Conservation (phyloP, 2,797 vertebrate genomes). For the Cirrhinus mrigala region DNA sequence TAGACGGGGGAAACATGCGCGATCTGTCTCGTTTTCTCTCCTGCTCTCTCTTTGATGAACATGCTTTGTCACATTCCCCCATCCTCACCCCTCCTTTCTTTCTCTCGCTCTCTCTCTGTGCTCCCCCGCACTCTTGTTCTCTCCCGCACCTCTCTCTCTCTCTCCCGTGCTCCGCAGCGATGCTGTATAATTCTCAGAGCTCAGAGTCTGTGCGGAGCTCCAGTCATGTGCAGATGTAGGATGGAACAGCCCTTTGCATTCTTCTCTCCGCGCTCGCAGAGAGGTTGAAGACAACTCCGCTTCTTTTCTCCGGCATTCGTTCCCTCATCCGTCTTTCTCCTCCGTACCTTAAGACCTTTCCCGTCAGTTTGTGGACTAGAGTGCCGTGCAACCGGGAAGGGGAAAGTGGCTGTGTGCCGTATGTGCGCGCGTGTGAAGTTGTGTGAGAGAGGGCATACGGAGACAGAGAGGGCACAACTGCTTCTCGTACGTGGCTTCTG, state of each 20-base stretch:
- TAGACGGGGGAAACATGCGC: constrained; percentile 27
- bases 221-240: constrained; percentile 93
- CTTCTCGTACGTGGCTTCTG: constrained; percentile 41
- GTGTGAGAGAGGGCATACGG: constrained; percentile 43
- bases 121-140: constrained; percentile 51
- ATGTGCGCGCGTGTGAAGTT: constrained; percentile 19
- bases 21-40: constrained; percentile 30
- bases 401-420: constrained; percentile 29
- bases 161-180: constrained; percentile 38
- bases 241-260: constrained; percentile 88
- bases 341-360: not conserved
- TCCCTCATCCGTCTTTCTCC: constrained; percentile 21
- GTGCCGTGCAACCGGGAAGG: not conserved
- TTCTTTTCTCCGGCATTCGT: constrained; percentile 12
- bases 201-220: constrained; percentile 85
- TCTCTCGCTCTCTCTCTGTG: constrained; percentile 42
- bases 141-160: constrained; percentile 42
- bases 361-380: constrained; percentile 21
- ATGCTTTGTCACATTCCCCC: constrained; percentile 72
- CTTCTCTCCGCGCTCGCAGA: constrained; percentile 85
- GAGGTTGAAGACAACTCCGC: constrained; percentile 82
- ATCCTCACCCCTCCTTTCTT: constrained; percentile 23
- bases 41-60: constrained; percentile 63
- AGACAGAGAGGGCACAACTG: constrained; percentile 44
- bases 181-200: constrained; percentile 60